Evolutionary conservation across 2,797 vertebrate species (phyloP).

Genomic region (Myotis daubentonii): DNA sequence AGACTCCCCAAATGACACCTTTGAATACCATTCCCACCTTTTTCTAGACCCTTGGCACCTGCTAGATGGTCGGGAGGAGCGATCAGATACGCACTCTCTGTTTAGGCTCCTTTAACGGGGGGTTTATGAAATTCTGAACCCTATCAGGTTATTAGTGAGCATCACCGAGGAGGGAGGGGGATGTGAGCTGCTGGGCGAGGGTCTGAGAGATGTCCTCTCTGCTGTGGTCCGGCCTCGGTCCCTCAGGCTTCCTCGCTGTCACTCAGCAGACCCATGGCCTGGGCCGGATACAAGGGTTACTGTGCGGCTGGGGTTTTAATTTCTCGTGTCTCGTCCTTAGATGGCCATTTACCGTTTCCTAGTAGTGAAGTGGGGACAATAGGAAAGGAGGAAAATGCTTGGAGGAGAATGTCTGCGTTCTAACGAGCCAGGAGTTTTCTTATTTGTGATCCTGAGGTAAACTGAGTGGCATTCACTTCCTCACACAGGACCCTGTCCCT

Average conservation of each 20-base stretch:
- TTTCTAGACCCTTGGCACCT: background rate
- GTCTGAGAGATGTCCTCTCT: background rate
- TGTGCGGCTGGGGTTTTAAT: background rate
- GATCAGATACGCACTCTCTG: background rate
- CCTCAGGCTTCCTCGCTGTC: no score
- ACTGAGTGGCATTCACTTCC: background rate
- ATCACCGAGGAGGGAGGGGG: background rate
- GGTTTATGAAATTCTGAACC: background rate
- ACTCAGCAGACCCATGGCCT: rapidly evolving
- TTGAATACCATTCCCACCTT: background rate
- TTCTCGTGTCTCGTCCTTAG: background rate
- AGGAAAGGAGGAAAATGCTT: background rate
- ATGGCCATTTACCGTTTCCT: background rate
- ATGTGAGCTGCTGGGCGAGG: rapidly evolving
- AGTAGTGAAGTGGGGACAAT: background rate
- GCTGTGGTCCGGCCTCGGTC: background rate
- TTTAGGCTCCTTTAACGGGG: background rate
- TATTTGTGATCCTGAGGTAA: background rate
- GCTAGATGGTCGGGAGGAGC: background rate
- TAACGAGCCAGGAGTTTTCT: background rate
- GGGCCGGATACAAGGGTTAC: background rate
- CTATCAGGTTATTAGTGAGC: background rate
- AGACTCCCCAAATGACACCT: background rate
- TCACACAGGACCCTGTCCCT: no score
- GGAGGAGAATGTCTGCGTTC: background rate